These are phyloP conservation scores for Chamaedrilus cognettii DNA, from an alignment of 2,888 invertebrate genomes.

Conservation along the genomic window DNA sequence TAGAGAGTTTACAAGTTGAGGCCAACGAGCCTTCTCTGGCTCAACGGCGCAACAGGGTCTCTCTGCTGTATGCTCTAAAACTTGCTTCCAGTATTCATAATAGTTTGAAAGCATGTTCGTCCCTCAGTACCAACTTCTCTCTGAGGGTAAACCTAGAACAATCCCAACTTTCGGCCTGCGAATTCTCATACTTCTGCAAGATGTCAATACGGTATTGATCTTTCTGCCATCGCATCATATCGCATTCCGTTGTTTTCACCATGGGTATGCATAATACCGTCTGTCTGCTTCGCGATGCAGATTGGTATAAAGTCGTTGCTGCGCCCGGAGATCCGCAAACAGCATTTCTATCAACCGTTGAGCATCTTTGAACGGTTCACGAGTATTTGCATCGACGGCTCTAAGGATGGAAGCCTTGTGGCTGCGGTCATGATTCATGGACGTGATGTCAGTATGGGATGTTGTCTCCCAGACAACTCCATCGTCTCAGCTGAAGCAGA, in stretches of 20 bases:
- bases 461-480: not conserved
- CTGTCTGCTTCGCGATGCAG: not conserved
- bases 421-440: not conserved
- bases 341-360: no score
- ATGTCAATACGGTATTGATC: not conserved
- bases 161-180: slow-evolving; percentile 1
- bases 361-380: no score
- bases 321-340: not conserved
- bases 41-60: not conserved
- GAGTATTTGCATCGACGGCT: not conserved
- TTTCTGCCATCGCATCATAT: not conserved
- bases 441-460: not conserved
- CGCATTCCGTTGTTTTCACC: not conserved
- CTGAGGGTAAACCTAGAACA: not conserved
- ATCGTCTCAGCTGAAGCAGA: not conserved
- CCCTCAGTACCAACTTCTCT: not conserved
- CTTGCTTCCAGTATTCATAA: not conserved
- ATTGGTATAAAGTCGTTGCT: not conserved
- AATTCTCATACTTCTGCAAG: not conserved
- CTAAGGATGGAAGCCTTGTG: not conserved
- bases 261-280: not conserved
- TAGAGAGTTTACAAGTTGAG: not conserved
- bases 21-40: not conserved
- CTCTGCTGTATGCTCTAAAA: not conserved
- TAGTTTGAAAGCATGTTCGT: not conserved